phyloP scores from a whole-genome alignment of 2,797 vertebrate species.

The Sebastes kiyomatsui region DNA sequence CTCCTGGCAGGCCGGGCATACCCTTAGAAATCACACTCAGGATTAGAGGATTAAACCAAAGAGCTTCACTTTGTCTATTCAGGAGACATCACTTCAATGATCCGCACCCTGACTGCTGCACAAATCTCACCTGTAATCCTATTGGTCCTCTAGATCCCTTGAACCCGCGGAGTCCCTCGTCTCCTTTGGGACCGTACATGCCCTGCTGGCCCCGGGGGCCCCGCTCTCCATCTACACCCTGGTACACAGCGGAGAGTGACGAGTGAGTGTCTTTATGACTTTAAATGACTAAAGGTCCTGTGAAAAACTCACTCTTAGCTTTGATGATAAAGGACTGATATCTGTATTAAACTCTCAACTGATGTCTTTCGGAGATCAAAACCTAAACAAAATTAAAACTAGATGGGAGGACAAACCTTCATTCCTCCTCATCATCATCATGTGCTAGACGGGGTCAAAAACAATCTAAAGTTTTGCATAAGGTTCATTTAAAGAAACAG shows the following conservation, averaged over 20 bases:
- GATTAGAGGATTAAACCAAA: not conserved
- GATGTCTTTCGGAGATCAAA: no score
- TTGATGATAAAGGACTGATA: no score
- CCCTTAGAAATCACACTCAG: constrained; percentile 80
- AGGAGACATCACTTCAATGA: not conserved
- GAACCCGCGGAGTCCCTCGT: constrained; percentile 93
- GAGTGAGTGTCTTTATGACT: not conserved
- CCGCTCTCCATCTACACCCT: constrained; percentile 91
- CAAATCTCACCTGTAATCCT: constrained; percentile 90
- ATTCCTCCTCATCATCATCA: no score
- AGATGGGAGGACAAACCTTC: rapidly evolving
- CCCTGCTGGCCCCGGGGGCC: constrained; percentile 96
- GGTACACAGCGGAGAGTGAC: not conserved
- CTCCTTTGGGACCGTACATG: constrained; percentile 96
- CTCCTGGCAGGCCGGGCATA: constrained; percentile 93
- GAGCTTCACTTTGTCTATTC: not conserved
- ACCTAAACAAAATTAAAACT: no score
- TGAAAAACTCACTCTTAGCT: not conserved
- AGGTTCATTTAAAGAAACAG: no score
- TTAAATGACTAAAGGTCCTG: not conserved
- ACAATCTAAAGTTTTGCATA: no score
- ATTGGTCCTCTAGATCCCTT: constrained; percentile 91
- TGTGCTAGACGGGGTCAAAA: no score
- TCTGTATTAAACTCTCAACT: no score
- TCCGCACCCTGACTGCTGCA: not conserved